Conservation (phyloP, 2,113 vertebrate genomes). For the Jacana jacana region DNA sequence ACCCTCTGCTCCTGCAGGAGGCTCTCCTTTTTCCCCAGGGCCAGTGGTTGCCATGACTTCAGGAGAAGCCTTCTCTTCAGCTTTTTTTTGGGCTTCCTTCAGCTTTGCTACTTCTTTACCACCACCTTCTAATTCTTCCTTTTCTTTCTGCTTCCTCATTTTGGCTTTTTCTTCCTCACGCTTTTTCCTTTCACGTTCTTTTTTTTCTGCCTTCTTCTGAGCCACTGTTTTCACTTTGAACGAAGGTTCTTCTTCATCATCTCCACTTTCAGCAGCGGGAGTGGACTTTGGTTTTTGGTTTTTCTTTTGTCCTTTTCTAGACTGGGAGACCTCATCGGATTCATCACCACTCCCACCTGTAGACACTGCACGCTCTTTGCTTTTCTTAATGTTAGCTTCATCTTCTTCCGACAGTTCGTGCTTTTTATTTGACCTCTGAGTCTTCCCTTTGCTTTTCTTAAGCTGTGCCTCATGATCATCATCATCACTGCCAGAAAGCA, state of each 20-base stretch:
- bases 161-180: slow-evolving; percentile 89
- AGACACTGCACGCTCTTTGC: slow-evolving; percentile 60
- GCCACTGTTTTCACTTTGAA: slow-evolving; percentile 96
- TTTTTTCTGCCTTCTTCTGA: slow-evolving; percentile 98
- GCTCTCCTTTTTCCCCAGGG: slow-evolving; percentile 77
- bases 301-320: slow-evolving; percentile 84
- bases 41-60: slow-evolving; percentile 1
- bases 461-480: slow-evolving; percentile 70
- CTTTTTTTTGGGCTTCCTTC: slow-evolving; percentile 64
- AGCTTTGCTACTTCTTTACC: slow-evolving; percentile 75
- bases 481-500: slow-evolving; percentile 79
- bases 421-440: slow-evolving; percentile 77
- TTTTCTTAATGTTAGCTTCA: slow-evolving; percentile 58
- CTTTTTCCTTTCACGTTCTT: slow-evolving; percentile 93
- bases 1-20: slow-evolving; percentile 79
- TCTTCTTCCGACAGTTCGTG: slow-evolving; percentile 73
- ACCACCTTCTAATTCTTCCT: slow-evolving; percentile 82
- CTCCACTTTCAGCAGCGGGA: slow-evolving; percentile 77
- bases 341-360: slow-evolving; percentile 77
- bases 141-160: slow-evolving; percentile 83
- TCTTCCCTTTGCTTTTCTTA: slow-evolving; percentile 79
- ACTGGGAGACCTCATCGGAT: slow-evolving; percentile 74
- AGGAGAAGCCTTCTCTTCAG: slow-evolving; percentile 53
- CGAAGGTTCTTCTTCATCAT: slow-evolving; percentile 77
- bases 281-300: slow-evolving; percentile 80